These are phyloP conservation scores for Drosophila suboccidentalis DNA, from an alignment of 2,888 invertebrate species.

Conservation along the genomic window DNA sequence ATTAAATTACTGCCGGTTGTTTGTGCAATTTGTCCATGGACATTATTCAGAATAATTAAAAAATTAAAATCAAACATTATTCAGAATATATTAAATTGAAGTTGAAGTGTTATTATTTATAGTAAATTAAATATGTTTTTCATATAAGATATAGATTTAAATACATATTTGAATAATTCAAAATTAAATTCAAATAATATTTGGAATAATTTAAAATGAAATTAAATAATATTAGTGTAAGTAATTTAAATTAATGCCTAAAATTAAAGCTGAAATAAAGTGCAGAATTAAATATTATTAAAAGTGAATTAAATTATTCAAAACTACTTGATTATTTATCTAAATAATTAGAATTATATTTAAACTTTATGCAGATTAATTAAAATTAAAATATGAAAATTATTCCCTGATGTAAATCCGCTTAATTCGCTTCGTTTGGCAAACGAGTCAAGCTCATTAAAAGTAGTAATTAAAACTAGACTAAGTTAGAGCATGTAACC, in stretches of 20 bases:
- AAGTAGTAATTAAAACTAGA: slow-evolving; percentile 31
- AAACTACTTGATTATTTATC: not conserved
- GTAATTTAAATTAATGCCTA: too few species aligned
- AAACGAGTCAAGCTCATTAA: slow-evolving; percentile 23
- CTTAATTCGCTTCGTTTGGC: not conserved
- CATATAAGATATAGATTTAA: too few species aligned
- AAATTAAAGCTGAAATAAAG: too few species aligned
- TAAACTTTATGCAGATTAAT: not conserved
- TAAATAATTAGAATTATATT: not conserved
- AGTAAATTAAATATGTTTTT: too few species aligned
- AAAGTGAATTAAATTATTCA: not conserved
- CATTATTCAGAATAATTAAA: not conserved
- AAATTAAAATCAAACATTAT: not conserved
- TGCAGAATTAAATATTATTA: not conserved
- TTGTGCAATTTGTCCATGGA: not conserved
- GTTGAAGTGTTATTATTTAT: too few species aligned
- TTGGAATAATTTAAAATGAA: not conserved
- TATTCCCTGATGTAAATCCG: not conserved
- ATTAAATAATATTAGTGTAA: not conserved
- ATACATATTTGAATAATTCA: too few species aligned
- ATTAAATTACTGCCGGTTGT: not conserved
- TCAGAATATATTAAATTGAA: too few species aligned
- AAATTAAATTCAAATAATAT: not conserved
- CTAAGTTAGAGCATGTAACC: slow-evolving; percentile 13
- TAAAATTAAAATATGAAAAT: not conserved